Evolutionary conservation across 2,888 invertebrate species (phyloP).

Genomic region (Dryobota labecula): DNA sequence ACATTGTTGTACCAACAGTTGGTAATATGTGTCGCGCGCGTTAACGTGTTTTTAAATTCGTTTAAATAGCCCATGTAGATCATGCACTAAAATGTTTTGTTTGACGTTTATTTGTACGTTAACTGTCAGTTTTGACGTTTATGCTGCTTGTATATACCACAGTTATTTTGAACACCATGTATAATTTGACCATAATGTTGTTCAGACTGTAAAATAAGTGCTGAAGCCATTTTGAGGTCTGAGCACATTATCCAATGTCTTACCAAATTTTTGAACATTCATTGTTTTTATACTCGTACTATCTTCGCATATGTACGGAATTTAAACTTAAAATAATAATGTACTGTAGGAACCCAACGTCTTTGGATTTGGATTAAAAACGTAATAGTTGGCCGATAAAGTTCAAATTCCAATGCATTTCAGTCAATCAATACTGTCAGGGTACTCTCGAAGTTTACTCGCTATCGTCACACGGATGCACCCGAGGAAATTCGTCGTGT

Average conservation of each 20-base stretch:
- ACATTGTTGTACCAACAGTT: conserved; percentile 61
- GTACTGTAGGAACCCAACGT: not conserved
- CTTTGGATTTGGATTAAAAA: not conserved
- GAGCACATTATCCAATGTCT: not conserved
- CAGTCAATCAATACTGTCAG: not conserved
- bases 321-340: not conserved
- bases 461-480: conserved; percentile 46
- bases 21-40: conserved; percentile 38
- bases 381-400: not conserved
- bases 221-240: not conserved
- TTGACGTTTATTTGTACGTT: conserved; percentile 25
- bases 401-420: conserved; percentile 8
- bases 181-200: not conserved
- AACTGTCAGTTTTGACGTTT: conserved; percentile 6
- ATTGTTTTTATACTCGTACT: not conserved
- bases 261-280: not conserved
- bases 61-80: conserved; percentile 32
- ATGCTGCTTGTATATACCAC: not conserved
- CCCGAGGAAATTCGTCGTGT: conserved; percentile 53
- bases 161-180: not conserved
- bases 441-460: conserved; percentile 17
- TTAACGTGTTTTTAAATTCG: conserved; percentile 49
- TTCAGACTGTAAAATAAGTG: not conserved
- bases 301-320: not conserved
- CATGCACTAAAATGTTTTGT: conserved; percentile 8